Base-by-base conservation (phyloP, 2,888 invertebrate species). In the Cantharis flavilabris region DNA sequence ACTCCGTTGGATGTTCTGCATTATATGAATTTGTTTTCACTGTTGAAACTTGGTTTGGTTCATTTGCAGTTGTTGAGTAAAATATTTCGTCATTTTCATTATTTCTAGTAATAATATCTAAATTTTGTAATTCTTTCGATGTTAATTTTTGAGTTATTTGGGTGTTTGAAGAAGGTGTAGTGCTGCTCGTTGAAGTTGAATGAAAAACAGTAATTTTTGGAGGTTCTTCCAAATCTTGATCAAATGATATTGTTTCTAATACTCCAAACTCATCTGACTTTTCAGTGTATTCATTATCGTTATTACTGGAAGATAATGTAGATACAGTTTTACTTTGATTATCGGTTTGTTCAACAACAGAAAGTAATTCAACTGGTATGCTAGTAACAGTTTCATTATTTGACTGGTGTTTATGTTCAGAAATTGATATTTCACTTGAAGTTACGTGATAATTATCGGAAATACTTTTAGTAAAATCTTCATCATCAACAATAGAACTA, bases 241-340 rank as follows among this genome's bases (percentile, higher is more conserved):
- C 62, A 14, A 71, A 63, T 0, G 62, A n/a, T 18, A 69, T 49
- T 30, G 69, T 73, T 16, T 23, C 69, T 9, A 73, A 26, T 11
- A 9, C 49, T 23, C 69, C 73, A 62, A 69, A 72, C n/a, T 72
- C 72, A 18, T 72, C 67, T 18, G 30, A 49, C n/a, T 49, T 49
- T 49, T 49, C 49, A 49, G n/a, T 49, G 5, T 9, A 7, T 49
- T 2, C 49, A n/a, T 49, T 49, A 2, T n/a, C n/a, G 49, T n/a
- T 9, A 9, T 5, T 49, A n/a, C 49, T 49, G 7, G 49, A 49
- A n/a, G n/a, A 49, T n/a, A 49, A 49, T 2, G n/a, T n/a, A n/a
- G 49, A n/a, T 49, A 7, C 3, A 1, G n/a, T n/a, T n/a, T n/a
- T 5, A 49, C 7, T 49, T 49, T 7, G 3, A 7, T n/a, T 49